phyloP scores from a whole-genome alignment of 1,140 invertebrate genomes.

The Heliothis subflexa region DNA sequence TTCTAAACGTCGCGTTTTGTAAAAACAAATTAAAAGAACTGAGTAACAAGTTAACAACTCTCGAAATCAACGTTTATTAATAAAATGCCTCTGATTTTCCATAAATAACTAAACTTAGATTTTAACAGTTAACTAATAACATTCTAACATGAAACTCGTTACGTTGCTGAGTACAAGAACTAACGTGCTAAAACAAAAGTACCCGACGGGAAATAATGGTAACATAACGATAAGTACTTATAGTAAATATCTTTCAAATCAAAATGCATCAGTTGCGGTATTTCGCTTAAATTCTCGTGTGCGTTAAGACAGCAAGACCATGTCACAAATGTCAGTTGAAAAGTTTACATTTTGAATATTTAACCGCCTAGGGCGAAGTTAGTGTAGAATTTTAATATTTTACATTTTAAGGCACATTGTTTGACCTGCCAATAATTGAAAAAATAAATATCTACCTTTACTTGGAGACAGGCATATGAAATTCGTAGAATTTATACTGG shows the following conservation, averaged over 20 bases:
- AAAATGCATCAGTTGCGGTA: too few species aligned
- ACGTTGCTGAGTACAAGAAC: conserved; percentile 27
- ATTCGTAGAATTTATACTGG: too few species aligned
- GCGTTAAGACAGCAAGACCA: conserved; percentile 4
- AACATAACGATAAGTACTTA: not conserved
- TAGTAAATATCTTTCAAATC: not conserved
- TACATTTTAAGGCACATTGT: too few species aligned
- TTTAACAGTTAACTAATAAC: not conserved
- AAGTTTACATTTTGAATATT: not conserved
- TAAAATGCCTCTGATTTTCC: not conserved
- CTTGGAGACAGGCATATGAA: too few species aligned
- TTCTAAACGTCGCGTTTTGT: conserved; percentile 1
- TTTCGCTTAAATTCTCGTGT: not conserved
- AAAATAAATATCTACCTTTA: too few species aligned
- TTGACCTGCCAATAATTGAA: too few species aligned
- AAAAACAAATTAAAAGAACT: not conserved
- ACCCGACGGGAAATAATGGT: conserved; percentile 26
- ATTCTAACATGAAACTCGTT: conserved; percentile 1
- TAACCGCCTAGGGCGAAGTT: not conserved
- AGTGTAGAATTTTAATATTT: not conserved
- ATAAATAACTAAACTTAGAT: conserved; percentile 8
- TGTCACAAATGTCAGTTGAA: conserved; percentile 18
- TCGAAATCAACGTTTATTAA: not conserved
- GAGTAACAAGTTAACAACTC: not conserved
- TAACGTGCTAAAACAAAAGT: conserved; percentile 34